Percentiles rank a stretch among this genome's conserved stretches.
These are phyloP conservation scores for Pedionomus torquatus DNA, from an alignment of 2,113 vertebrate genomes.

Conservation along the genomic window DNA sequence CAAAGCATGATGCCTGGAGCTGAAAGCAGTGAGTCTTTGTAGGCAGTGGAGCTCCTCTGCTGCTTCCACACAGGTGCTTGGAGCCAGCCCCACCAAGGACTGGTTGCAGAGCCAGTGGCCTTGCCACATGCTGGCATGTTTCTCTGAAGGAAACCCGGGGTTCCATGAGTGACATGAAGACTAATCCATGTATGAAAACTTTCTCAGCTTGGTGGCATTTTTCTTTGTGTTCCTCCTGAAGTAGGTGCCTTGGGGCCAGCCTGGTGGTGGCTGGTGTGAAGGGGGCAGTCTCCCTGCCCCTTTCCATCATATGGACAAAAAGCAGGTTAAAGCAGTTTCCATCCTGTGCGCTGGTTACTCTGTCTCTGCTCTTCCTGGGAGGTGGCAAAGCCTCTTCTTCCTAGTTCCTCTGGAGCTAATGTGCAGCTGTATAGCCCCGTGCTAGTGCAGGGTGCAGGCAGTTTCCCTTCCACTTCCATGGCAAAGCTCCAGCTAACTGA, in stretches of 20 bases:
- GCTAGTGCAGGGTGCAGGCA: conserved; percentile 24
- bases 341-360: background rate
- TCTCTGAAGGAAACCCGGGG: background rate
- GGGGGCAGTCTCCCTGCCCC: background rate
- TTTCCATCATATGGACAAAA: background rate
- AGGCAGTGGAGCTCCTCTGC: background rate
- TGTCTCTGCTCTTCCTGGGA: background rate
- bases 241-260: background rate
- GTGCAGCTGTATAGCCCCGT: background rate
- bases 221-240: background rate
- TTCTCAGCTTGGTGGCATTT: background rate
- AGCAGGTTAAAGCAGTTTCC: background rate
- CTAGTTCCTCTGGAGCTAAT: background rate
- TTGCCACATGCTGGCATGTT: background rate
- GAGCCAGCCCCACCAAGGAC: background rate
- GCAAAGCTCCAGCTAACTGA: conserved; percentile 28
- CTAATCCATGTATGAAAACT: background rate
- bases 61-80: background rate
- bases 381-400: background rate
- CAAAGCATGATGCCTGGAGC: background rate
- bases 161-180: background rate
- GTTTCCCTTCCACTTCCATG: background rate
- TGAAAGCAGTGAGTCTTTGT: background rate
- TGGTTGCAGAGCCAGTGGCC: background rate
- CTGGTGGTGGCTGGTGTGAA: background rate